Percentiles rank a stretch among this genome's conserved stretches.
Evolutionary conservation across 2,113 vertebrate genomes (phyloP).

Genomic region (Laticauda laticaudata): DNA sequence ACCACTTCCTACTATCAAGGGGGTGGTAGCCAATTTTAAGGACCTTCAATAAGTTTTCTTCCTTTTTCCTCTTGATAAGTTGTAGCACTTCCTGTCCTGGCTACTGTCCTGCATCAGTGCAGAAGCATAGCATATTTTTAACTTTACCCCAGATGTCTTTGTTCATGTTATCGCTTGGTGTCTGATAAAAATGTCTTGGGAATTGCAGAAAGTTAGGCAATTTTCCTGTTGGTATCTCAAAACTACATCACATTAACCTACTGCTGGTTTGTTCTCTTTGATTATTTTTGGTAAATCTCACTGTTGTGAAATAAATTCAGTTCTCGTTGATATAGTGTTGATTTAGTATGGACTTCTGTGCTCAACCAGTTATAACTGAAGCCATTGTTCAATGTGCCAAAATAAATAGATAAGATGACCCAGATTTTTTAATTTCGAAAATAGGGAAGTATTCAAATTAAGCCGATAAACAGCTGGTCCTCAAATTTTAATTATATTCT

Average conservation of each 20-base stretch:
- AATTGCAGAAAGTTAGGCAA: not conserved
- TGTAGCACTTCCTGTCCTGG: not conserved
- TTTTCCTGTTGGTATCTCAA: not conserved
- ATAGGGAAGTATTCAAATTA: not conserved
- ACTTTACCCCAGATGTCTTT: not conserved
- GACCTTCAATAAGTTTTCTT: not conserved
- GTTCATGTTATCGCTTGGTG: not conserved
- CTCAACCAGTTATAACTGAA: not conserved
- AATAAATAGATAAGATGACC: not conserved
- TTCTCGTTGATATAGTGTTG: not conserved
- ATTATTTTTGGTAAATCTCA: slow-evolving; percentile 17
- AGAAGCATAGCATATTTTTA: not conserved
- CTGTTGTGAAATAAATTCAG: not conserved
- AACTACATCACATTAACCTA: not conserved
- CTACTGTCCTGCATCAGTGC: not conserved
- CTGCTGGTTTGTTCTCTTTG: slow-evolving; percentile 9
- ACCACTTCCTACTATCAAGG: slow-evolving; percentile 6
- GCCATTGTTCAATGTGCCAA: not conserved
- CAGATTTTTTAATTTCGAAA: not conserved
- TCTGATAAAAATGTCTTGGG: not conserved
- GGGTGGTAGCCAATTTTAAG: slow-evolving; percentile 14
- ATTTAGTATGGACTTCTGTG: not conserved
- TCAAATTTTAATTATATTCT: not conserved
- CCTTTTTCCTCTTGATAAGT: not conserved
- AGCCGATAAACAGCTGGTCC: not conserved